Conservation (phyloP, 2,888 invertebrate species). For the Synergus umbraculus region DNA sequence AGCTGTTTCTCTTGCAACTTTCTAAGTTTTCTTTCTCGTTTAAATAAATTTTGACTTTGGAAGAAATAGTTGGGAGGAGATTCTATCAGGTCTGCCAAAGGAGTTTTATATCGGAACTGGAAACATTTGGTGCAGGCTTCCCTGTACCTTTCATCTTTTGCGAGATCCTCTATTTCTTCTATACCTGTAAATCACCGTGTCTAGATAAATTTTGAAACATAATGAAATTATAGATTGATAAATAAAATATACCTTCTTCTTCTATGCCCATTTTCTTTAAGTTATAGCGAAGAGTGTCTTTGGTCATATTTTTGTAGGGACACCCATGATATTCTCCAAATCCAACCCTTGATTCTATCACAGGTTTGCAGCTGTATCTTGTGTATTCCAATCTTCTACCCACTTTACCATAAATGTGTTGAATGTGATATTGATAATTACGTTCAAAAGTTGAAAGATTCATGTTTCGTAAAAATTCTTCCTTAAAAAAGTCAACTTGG, state of each 20-base stretch:
- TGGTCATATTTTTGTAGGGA: conserved; percentile 88
- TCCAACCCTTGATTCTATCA: conserved; percentile 87
- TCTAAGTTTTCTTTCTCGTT: neutral
- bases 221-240: neutral
- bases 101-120: neutral
- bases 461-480: conserved; percentile 92
- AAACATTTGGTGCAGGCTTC: conserved; percentile 24
- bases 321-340: conserved; percentile 95
- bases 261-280: neutral
- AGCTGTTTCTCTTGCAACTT: neutral
- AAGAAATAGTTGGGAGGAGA: neutral
- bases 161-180: conserved; percentile 24
- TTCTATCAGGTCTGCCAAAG: neutral
- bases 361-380: conserved; percentile 93
- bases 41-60: neutral
- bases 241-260: conserved; percentile 1
- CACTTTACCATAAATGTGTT: conserved; percentile 97
- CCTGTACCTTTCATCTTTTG: neutral
- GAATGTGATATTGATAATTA: conserved; percentile 92
- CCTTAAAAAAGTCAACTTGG: conserved; percentile 92
- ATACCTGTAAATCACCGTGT: neutral
- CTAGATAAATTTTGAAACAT: neutral
- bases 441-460: conserved; percentile 94
- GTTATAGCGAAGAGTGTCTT: neutral
- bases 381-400: conserved; percentile 93